These are phyloP conservation scores for Aphis gossypii DNA, from an alignment of 1,140 invertebrate genomes.

Conservation along the genomic window DNA sequence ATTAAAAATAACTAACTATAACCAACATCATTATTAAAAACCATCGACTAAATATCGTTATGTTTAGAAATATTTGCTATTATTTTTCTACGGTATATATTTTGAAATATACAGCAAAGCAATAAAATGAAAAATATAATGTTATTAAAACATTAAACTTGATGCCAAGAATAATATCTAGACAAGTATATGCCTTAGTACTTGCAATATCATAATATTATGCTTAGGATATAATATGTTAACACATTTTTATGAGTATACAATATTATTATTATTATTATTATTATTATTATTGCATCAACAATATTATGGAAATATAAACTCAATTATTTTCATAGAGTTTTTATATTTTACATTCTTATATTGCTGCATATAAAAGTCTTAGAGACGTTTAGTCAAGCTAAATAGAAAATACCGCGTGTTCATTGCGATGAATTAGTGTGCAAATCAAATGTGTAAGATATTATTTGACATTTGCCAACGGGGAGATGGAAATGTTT, in stretches of 20 bases:
- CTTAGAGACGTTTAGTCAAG: neutral
- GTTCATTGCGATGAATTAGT: neutral
- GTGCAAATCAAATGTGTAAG: neutral
- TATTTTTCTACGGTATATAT: neutral
- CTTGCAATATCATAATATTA: neutral
- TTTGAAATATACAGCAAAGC: neutral
- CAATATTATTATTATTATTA: neutral
- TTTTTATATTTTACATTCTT: neutral
- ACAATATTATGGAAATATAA: neutral
- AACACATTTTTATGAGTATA: neutral
- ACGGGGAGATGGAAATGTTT: neutral
- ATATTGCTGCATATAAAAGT: neutral
- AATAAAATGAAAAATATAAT: neutral
- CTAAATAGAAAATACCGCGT: neutral
- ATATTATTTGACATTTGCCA: neutral
- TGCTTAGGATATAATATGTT: neutral
- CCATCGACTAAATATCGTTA: neutral
- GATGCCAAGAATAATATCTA: neutral
- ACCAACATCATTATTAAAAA: neutral
- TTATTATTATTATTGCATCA: neutral
- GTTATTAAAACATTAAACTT: neutral
- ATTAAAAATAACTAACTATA: neutral
- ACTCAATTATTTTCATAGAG: neutral
- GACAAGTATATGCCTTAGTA: neutral
- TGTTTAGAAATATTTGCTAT: neutral